Percentiles rank a stretch among this genome's conserved stretches.
Evolutionary conservation across 2,113 vertebrate species (phyloP).

Genomic region (Formicarius rufipectus): DNA sequence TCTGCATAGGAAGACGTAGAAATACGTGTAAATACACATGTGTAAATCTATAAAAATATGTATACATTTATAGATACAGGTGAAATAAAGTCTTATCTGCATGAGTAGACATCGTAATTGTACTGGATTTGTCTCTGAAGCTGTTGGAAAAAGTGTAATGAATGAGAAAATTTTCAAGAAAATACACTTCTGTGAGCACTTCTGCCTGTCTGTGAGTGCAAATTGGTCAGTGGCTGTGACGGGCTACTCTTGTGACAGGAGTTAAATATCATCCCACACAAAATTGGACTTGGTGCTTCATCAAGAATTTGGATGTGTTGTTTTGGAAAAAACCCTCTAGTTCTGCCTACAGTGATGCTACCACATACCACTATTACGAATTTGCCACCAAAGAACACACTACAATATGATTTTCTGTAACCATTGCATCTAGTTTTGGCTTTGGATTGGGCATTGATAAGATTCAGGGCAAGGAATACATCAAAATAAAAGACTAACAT

Average conservation of each 20-base stretch:
- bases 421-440: neutral
- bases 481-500: neutral
- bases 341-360: neutral
- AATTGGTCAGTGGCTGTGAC: neutral
- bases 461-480: neutral
- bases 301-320: neutral
- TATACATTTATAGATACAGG: neutral
- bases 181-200: neutral
- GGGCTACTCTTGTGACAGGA: neutral
- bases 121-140: neutral
- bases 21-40: no score
- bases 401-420: neutral
- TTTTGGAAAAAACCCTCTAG: neutral
- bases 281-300: neutral
- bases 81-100: neutral
- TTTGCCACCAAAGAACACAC: neutral
- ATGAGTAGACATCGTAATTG: neutral
- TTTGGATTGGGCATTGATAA: neutral
- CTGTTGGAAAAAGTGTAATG: neutral
- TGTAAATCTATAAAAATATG: no score
- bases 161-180: neutral
- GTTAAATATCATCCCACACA: neutral
- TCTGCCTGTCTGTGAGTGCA: neutral
- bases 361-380: neutral
- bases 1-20: fast-evolving